Evolutionary conservation across 2,113 vertebrate species (phyloP).

Genomic region (Bostrychus sinensis): DNA sequence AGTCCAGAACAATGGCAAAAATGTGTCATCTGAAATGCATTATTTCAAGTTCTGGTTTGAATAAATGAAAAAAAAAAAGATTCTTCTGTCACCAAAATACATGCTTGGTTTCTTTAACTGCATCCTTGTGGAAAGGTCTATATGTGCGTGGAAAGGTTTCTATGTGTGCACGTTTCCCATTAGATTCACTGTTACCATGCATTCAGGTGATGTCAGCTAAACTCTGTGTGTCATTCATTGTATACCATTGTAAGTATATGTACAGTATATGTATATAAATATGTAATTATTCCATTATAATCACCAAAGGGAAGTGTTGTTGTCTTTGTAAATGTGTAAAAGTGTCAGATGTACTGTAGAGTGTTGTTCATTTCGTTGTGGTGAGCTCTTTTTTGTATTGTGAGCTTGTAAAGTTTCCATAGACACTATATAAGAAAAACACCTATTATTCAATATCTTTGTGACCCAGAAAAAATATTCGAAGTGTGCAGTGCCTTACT

Average conservation of each 20-base stretch:
- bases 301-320: constrained; percentile 75
- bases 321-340: constrained; percentile 66
- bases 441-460: constrained; percentile 36
- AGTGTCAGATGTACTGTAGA: constrained; percentile 63
- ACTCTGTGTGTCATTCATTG: constrained; percentile 49
- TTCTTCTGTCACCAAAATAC: too few relatives aligned
- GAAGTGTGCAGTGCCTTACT: constrained; percentile 56
- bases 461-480: constrained; percentile 32
- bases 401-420: constrained; percentile 34
- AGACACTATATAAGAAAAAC: constrained; percentile 30
- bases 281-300: constrained; percentile 78
- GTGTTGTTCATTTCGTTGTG: constrained; percentile 36
- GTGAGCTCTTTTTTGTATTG: constrained; percentile 36
- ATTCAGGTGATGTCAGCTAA: constrained; percentile 64
- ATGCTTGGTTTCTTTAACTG: too few relatives aligned
- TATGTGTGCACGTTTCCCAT: too few relatives aligned
- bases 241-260: constrained; percentile 65
- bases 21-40: too few relatives aligned
- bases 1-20: too few relatives aligned
- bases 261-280: constrained; percentile 72
- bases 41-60: too few relatives aligned
- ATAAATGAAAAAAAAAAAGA: too few relatives aligned
- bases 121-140: too few relatives aligned
- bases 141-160: too few relatives aligned
- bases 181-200: constrained; percentile 40